Conservation (phyloP, 2,888 invertebrate species). For the Ormyrus pomaceus region DNA sequence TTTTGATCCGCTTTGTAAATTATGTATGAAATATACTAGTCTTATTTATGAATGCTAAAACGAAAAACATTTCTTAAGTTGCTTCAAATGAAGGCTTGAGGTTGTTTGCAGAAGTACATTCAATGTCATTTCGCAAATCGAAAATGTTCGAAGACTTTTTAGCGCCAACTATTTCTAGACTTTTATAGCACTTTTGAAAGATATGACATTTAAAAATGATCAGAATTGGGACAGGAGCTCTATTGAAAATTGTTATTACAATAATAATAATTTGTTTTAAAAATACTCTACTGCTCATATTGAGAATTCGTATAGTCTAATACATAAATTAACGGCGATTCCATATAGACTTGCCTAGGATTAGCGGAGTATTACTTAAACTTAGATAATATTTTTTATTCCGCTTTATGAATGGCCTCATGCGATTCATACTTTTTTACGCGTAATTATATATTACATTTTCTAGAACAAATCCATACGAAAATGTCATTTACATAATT, state of each 20-base stretch:
- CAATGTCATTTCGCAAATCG: conserved; percentile 24
- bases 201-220: background rate
- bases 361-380: conserved; percentile 43
- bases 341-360: conserved; percentile 16
- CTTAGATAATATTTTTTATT: conserved; percentile 35
- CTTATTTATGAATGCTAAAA: conserved; percentile 31
- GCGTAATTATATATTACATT: conserved; percentile 1
- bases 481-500: background rate
- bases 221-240: background rate
- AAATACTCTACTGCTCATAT: background rate
- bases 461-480: background rate
- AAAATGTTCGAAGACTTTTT: conserved; percentile 20
- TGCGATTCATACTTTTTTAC: conserved; percentile 12
- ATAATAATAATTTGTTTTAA: background rate
- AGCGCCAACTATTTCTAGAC: conserved; percentile 6
- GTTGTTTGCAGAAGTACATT: conserved; percentile 25
- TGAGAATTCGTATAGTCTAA: background rate
- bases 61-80: conserved; percentile 31
- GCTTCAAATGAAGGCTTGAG: conserved; percentile 11
- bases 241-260: conserved; percentile 6
- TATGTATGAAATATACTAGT: conserved; percentile 54
- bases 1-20: conserved; percentile 38
- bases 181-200: conserved; percentile 12
- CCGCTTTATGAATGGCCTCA: conserved; percentile 9
- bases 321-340: background rate